Evolutionary conservation across 2,113 vertebrate genomes (phyloP), one percentile per base, ranked within the genome.

Genomic region (Oncorhynchus kisutch): DNA sequence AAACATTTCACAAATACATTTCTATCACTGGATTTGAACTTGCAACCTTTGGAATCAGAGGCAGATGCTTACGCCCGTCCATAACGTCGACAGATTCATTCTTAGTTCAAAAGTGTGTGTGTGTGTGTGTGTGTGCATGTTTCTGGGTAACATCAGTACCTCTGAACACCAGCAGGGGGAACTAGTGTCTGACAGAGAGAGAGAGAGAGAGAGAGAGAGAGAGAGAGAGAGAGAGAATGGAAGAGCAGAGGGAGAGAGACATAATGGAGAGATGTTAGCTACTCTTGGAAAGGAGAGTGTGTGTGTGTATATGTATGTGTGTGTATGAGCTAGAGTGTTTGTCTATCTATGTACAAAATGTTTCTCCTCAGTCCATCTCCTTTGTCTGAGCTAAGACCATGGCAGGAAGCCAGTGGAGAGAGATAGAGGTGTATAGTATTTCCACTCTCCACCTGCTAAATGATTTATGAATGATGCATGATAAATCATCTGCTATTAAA

Each of bases 161-260:
- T 81, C 76, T 16, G 74, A 76, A 87, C 80, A 86, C 91, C 91
- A 88, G 88, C 86, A 89, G 90, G 89, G 89, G 91, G 90, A 86
- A 89, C 91, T 91, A 86, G 85, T 91, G 91, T 75, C 87, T 91
- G 91, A 86, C 86, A 24, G 76, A 76, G 77, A 76, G 4, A 73
- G 83, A 76, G 70, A 80, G 66, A 71, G 71, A 78, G 80, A 76
- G 14, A 18, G 75, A 72, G 51, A 29, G 70, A 72, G 22, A 57
- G 49, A 72, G 49, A 59, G 70, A 72, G 18, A 59, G 51, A 51
- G n/a, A 51, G 13, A 5, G 14, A 27, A 11, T 1, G 3, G n/a
- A 64, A 1, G 22, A 24, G 22, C 60, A 64, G 5, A 64, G 7
- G 22, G 18, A 24, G 60, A 64, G 16, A 64, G 18, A 24, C 2